A percentile compares a stretch with the other conserved stretches of the same genome.
Conservation (phyloP, 1,140 invertebrate genomes). For the Polypedilum vanderplanki region DNA sequence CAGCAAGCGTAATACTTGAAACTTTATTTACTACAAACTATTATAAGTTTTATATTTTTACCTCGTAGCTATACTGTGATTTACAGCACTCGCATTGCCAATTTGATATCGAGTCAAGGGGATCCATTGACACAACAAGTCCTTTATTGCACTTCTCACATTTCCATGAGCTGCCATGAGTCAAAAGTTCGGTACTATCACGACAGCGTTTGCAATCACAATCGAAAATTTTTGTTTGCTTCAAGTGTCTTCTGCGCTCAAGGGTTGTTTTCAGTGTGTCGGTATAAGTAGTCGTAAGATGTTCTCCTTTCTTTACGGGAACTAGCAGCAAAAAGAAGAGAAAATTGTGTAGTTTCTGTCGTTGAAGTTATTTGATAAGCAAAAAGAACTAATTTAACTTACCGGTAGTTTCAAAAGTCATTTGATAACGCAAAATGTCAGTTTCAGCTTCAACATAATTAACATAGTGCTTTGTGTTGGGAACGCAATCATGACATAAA, state of each 20-base stretch:
- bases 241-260: slow-evolving; percentile 53
- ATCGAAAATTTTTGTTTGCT: slow-evolving; percentile 55
- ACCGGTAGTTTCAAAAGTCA: slow-evolving; percentile 28
- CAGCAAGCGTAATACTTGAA: background rate
- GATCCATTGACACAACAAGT: background rate
- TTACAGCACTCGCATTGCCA: slow-evolving; percentile 9
- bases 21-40: background rate
- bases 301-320: slow-evolving; percentile 53
- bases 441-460: slow-evolving; percentile 8
- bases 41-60: background rate
- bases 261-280: slow-evolving; percentile 59
- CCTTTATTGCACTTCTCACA: background rate
- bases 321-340: background rate
- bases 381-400: background rate
- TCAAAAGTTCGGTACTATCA: background rate
- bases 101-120: background rate
- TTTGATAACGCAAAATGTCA: slow-evolving; percentile 17
- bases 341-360: background rate
- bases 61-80: background rate
- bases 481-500: slow-evolving; percentile 57
- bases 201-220: slow-evolving; percentile 51
- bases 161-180: slow-evolving; percentile 5
- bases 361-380: background rate
- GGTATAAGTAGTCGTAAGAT: slow-evolving; percentile 59
- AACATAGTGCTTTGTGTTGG: slow-evolving; percentile 49